Evolutionary conservation across 2,113 vertebrate species (phyloP), one percentile per base, ranked within the genome.

Genomic region (Bubo scandiacus): DNA sequence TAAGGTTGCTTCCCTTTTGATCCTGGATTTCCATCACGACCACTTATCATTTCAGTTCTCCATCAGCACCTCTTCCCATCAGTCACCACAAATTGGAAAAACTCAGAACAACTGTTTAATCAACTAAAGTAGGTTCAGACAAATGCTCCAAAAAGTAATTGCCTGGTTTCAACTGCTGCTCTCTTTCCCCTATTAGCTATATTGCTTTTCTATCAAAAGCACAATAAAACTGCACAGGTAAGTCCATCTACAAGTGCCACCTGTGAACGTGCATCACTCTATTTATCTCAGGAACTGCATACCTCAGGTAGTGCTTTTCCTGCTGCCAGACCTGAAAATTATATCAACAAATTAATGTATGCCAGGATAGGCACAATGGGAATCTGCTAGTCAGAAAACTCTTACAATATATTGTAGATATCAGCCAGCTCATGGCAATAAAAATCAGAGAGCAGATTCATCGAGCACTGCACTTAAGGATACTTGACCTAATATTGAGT

Each of bases 291-390:
- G 58, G 62, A 94, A 65, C 54, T 19, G 67, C 67, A 52, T 21
- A 92, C 13, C 18, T n/a, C 36, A 74, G 34, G n/a, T 63, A 15
- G 16, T 71, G 68, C 59, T 54, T 92, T 86, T 77, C 47, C 47
- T 83, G 32, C 55, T 94, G 72, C 59, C 80, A 94, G 72, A 92
- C 47, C 32, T 74, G 63, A 92, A 88, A 94, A 84, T 74, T 83
- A 43, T 9, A 34, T 63, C 62, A 86, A 92, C 47, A 89, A 88
- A 96, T 85, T 84, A 91, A 91, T 0, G 3, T 78, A 65, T 57
- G 40, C 19, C 57, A 80, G 34, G 17, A 58, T 14, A 79, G 77
- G 47, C 92, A 67, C 1, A 4, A 74, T 4, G 86, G 42, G 51
- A 84, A 86, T 75, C 55, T 68, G 47, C 43, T 63, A 89, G 68